A percentile compares a stretch with the other conserved stretches of the same genome.
Evolutionary conservation across 2,888 invertebrate genomes (phyloP).

Genomic region (Prosopocoilus inquinatus): DNA sequence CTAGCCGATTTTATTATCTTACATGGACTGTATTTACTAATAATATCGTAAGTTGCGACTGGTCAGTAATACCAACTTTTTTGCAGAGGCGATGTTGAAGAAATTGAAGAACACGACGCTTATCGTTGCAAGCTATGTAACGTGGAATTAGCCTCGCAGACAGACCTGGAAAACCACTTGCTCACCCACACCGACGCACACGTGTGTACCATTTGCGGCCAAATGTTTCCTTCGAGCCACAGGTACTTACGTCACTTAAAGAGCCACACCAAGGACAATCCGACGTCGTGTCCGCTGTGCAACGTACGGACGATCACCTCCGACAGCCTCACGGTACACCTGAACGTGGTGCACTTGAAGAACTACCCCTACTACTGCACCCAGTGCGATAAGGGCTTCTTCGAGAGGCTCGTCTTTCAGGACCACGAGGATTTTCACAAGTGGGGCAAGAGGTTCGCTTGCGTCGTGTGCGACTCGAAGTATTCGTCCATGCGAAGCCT

Average conservation of each 20-base stretch:
- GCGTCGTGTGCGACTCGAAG: conserved; percentile 47
- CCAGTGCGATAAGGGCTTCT: conserved; percentile 56
- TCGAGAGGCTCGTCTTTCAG: conserved; percentile 54
- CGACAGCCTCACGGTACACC: conserved; percentile 30
- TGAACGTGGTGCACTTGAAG: conserved; percentile 9
- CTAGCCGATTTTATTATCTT: neutral
- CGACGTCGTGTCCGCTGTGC: conserved; percentile 41
- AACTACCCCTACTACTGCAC: conserved; percentile 24
- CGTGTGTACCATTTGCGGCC: conserved; percentile 18
- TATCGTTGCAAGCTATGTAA: conserved; percentile 31
- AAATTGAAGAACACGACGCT: conserved; percentile 9
- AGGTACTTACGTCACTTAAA: conserved; percentile 42
- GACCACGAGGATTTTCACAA: conserved; percentile 58
- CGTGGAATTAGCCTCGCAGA: conserved; percentile 13
- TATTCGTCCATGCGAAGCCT: conserved; percentile 47
- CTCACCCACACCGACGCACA: conserved; percentile 23
- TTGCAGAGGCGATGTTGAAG: neutral
- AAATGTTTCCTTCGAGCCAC: conserved; percentile 42
- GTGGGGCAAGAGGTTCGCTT: conserved; percentile 43
- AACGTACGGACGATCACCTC: conserved; percentile 34
- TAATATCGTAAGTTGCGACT: neutral
- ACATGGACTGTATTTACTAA: neutral
- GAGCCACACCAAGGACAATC: conserved; percentile 31
- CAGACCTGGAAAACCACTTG: conserved; percentile 25
- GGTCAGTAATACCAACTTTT: neutral